phyloP scores from a whole-genome alignment of 2,797 vertebrate species.

The Alectoris magna region DNA sequence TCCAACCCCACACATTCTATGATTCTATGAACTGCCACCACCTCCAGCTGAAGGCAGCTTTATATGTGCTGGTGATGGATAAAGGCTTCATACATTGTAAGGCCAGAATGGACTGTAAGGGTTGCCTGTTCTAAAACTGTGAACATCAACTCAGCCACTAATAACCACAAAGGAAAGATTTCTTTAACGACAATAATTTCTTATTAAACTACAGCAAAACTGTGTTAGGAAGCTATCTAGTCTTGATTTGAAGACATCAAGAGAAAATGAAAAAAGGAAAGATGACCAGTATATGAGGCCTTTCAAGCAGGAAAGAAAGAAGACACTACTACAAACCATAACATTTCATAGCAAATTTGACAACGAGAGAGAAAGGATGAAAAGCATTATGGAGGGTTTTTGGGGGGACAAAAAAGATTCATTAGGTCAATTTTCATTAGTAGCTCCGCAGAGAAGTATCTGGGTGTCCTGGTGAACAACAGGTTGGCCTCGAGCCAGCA shows the following conservation, averaged over 20 bases:
- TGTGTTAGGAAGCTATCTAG: not conserved
- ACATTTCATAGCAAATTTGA: not conserved
- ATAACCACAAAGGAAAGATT: not conserved
- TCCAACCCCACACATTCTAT: too few species aligned
- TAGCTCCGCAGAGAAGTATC: not conserved
- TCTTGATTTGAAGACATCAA: not conserved
- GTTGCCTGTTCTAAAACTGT: not conserved
- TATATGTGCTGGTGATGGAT: not conserved
- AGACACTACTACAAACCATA: not conserved
- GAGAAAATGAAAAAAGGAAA: not conserved
- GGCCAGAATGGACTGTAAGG: fast-evolving
- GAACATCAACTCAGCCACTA: not conserved
- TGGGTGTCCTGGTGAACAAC: not conserved
- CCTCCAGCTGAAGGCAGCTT: not conserved
- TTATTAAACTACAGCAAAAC: not conserved
- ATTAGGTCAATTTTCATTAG: not conserved
- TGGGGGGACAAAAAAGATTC: not conserved
- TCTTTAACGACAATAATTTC: not conserved
- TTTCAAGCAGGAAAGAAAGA: not conserved
- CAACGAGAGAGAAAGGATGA: not conserved
- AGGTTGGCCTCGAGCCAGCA: not conserved
- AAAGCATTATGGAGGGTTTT: not conserved
- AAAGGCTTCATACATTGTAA: not conserved
- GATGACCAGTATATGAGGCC: not conserved
- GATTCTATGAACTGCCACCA: not conserved